Base-by-base conservation (phyloP, 2,797 vertebrate genomes). In the Hydrolagus colliei region DNA sequence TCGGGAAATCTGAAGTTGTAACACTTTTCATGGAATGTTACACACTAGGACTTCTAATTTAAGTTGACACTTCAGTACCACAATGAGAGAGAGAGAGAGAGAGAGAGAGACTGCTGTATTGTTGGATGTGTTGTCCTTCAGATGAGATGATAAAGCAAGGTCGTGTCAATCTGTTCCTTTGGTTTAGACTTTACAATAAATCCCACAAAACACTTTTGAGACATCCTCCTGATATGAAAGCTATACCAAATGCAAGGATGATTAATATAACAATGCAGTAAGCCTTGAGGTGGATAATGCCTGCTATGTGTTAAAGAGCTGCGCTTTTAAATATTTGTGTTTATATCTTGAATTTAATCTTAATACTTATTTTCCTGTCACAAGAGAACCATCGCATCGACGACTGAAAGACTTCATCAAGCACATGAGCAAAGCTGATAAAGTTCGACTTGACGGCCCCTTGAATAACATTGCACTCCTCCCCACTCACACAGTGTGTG, bases 331-430 rank as follows among this genome's bases (percentile, higher is more conserved):
- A 80, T 22, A 12, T 32, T 9, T 65, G 2, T 6, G 9, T 80
- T 63, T 14, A 16, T 2, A 11, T 16, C 32, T 72, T 72, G 59
- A 16, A n/a, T 27, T 27, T 27, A 20, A n/a, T 63, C 62, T 63
- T 32, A 62, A 73, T 13, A 9, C 22, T 73, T 89, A 22, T 61
- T 72, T 73, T 73, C 89, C 7, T 88, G 85, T 88, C 68, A 18
- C 16, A 84, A 99, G 98, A 93, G 95, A 92, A 86, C 98, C 97
- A 0, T 95, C 96, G 74, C 97, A 99, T 89, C 95, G 94, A 71
- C 93, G 95, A 89, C 91, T 99, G 91, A 93, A 93, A 90, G 85
- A 95, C 87, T 99, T 98, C 87, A 90, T 98, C 77, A 93, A 89
- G 87, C 96, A 98, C 89, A 98, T 98, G 96, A 90, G 91, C 10